Conservation (phyloP, 2,888 invertebrate genomes). For the Nebria salina region DNA sequence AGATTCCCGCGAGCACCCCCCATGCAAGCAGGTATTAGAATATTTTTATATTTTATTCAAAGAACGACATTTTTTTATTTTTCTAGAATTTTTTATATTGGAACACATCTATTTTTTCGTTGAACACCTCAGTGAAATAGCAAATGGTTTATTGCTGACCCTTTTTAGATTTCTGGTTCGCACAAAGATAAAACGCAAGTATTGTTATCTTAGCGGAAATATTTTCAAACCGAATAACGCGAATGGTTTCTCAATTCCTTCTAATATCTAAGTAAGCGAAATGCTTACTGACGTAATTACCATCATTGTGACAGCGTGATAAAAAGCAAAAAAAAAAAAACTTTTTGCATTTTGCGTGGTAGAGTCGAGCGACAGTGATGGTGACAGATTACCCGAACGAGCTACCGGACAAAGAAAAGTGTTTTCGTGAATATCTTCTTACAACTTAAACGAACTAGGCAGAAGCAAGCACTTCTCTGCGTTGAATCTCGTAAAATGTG, state of each 20-base stretch:
- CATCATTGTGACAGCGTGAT: not conserved
- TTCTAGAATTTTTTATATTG: not conserved
- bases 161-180: not conserved
- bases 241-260: not conserved
- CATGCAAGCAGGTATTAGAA: conserved; percentile 68
- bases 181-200: not conserved
- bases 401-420: not conserved
- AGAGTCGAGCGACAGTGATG: not conserved
- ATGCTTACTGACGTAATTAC: not conserved
- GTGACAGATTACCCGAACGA: not conserved
- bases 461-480: conserved; percentile 1
- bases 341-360: not conserved
- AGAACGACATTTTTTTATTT: too few species aligned
- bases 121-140: not conserved
- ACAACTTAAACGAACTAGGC: not conserved
- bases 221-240: not conserved
- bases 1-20: conserved; percentile 67
- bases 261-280: not conserved
- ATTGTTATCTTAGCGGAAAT: not conserved
- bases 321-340: not conserved
- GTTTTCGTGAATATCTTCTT: not conserved
- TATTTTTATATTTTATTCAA: too few species aligned
- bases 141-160: not conserved
- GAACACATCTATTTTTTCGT: conserved; percentile 7
- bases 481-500: not conserved